Evolutionary conservation across 2,797 vertebrate species (phyloP), one percentile per base, ranked within the genome.

Genomic region (Remorina albescens): DNA sequence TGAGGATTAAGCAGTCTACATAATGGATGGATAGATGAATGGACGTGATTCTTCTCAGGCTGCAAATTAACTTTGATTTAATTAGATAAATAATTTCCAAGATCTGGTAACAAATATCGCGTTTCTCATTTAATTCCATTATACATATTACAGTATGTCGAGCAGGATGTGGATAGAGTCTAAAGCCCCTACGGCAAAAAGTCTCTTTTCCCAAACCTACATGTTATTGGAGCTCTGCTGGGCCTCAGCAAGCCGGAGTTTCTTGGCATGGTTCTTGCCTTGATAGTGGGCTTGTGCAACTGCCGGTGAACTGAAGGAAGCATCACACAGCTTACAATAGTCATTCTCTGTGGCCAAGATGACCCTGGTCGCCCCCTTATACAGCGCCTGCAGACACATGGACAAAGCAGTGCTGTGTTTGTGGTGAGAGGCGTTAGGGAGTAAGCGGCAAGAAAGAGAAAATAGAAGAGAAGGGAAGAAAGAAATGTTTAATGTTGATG

Each of bases 251-350:
- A 99, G 95, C 6, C 98, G 95, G 44, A 99, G 93, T 82, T 96
- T 95, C 94, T 98, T 99, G 90, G 97, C 97, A 0, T 99, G 98
- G 87, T 99, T 99, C 81, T 99, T 99, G 73, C 98, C 98, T 89
- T 98, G 96, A 87, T 99, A 99, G 91, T 99, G 98, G 41, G 98
- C 97, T 93, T 99, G 98, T 0, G 98, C 98, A 64, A 99, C 98
- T 1, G 97, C 97, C 0, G 96, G 96, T 1, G 98, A 99, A 25
- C 98, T 99, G 88, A 99, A 99, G 19, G 98, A 98, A 77, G 98
- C 98, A 0, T 99, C 98, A 5, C 98, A 99, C 64, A 99, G 95
- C 92, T 99, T 99, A 89, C 98, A 99, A 93, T 99, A 99, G 92
- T 99, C 98, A 1, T 98, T 98, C 92, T 99, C 98, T 2, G 98